phyloP scores from a whole-genome alignment of 1,140 invertebrate species.

The Bursaphelenchus mucronatus region DNA sequence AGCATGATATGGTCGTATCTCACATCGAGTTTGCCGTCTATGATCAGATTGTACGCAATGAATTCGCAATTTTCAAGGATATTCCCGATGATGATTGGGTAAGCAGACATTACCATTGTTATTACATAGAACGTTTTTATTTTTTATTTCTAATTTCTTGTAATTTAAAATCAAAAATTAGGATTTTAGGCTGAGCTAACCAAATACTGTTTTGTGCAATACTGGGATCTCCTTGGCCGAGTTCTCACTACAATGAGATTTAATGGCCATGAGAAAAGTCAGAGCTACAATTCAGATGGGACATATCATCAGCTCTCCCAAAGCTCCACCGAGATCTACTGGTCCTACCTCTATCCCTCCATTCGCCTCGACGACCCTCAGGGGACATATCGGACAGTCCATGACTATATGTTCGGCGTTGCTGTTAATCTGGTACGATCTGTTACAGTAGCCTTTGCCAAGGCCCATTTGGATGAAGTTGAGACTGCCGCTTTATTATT shows the following conservation, averaged over 20 bases:
- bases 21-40: slow-evolving; percentile 4
- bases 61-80: not conserved
- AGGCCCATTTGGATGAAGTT: slow-evolving; percentile 17
- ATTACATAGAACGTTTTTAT: not conserved
- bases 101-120: not conserved
- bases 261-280: slow-evolving; percentile 12
- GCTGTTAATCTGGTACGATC: slow-evolving; percentile 1
- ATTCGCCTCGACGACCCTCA: not conserved
- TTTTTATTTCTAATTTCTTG: too few species aligned
- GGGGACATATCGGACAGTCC: not conserved
- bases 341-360: not conserved
- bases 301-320: slow-evolving; percentile 7
- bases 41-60: slow-evolving; percentile 7
- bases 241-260: slow-evolving; percentile 5
- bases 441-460: slow-evolving; percentile 2
- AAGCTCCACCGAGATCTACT: slow-evolving; percentile 1
- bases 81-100: slow-evolving; percentile 11
- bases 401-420: slow-evolving; percentile 11
- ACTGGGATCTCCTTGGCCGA: slow-evolving; percentile 4
- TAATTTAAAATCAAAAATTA: too few species aligned
- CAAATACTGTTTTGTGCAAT: slow-evolving; percentile 1
- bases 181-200: slow-evolving; percentile 2
- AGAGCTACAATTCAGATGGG: slow-evolving; percentile 6
- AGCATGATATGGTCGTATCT: slow-evolving; percentile 3
- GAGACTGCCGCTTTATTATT: slow-evolving; percentile 12